These are phyloP conservation scores for Champsocephalus esox DNA, from an alignment of 2,797 vertebrate species.

Conservation along the genomic window DNA sequence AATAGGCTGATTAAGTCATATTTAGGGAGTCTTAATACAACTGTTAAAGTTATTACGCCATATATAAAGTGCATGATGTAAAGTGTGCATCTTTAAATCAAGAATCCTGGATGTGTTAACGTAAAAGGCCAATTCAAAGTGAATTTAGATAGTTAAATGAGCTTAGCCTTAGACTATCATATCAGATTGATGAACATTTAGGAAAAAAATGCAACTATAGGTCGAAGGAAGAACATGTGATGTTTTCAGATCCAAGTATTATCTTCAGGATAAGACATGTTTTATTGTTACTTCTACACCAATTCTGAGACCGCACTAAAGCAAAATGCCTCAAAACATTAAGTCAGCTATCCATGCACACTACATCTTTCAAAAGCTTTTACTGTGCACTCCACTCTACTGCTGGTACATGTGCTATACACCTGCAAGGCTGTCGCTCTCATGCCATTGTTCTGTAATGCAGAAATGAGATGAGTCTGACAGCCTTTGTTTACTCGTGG, in stretches of 20 bases:
- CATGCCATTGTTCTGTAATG: conserved; percentile 51
- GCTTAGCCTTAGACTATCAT: conserved; percentile 3
- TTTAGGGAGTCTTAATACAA: not conserved
- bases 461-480: conserved; percentile 57
- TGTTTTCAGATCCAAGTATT: conserved; percentile 12
- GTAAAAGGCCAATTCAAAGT: not conserved
- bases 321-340: conserved; percentile 4
- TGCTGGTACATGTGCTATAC: conserved; percentile 52
- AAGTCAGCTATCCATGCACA: conserved; percentile 2
- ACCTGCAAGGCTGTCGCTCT: conserved; percentile 46
- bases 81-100: not conserved
- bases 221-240: conserved; percentile 5
- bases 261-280: not conserved
- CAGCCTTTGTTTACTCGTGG: conserved; percentile 45
- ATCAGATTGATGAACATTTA: not conserved
- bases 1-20: not conserved
- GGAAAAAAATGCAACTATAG: not conserved
- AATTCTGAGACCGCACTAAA: conserved; percentile 6
- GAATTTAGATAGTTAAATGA: not conserved
- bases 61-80: not conserved
- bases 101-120: not conserved
- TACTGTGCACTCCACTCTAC: conserved; percentile 23
- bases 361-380: conserved; percentile 3
- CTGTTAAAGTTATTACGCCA: not conserved
- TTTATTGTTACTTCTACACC: not conserved